Evolutionary conservation across 1,140 invertebrate genomes (phyloP), one percentile per base, ranked within the genome.

Genomic region (Drosophila pectinifera): DNA sequence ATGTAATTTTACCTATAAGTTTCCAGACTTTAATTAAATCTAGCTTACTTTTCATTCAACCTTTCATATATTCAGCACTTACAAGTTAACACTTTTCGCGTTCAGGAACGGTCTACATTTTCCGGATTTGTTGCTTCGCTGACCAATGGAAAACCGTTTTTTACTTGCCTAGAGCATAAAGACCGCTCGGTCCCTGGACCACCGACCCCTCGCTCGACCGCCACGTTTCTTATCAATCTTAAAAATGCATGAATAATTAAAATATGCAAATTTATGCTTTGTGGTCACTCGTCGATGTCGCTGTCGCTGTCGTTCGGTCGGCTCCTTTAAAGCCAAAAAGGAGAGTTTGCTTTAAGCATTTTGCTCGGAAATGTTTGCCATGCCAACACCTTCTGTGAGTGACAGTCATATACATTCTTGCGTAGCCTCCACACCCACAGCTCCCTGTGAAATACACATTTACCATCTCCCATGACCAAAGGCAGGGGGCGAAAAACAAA

Each of bases 161-260:
- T 68, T 46, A 48, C 46, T 56, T 26, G 64, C 64, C 67, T 16
- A 14, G n/a, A 51, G 64, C 64, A 64, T 31, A 51, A 48, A 38
- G 63, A 45, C 43, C 43, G 28, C 34, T 36, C 58, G 16, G 24
- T 67, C 34, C 34, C 68, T 57, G 43, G 43, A 56, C 68, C 41
- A 51, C 14, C 34, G 39, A 26, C 39, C 24, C 38, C 22, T 34
- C 42, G 46, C 28, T 28, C 31, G 72, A 72, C 51, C 73, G 39
- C 53, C 57, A 76, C 73, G 75, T 65, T 75, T 83, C 79, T 88
- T 88, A 88, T 88, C 84, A 89, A 88, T 88, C 83, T 88, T 88
- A 89, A 88, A 88, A 88, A 88, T 89, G 80, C 84, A 88, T 88
- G 83, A 88, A 88, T 88, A 88, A 88, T 88, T 88, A 88, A 88